A percentile compares a stretch with the other conserved stretches of the same genome.
phyloP scores from a whole-genome alignment of 2,113 vertebrate species.

The Bos taurus region ARS-UCD2.0 NC_037332.1:41235501-41236000 shows the following conservation, averaged over 20 bases:
- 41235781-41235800: neutral
- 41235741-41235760: neutral
- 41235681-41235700: neutral
- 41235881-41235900: neutral
- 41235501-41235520: neutral
- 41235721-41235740: neutral
- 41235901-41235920: neutral
- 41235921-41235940: neutral
- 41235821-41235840: neutral
- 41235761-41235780: neutral
- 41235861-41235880: neutral
- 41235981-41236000: neutral
- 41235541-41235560: neutral
- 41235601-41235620: neutral
- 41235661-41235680: neutral
- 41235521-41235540: neutral
- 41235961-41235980: neutral
- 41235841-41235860: neutral
- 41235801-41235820: neutral
- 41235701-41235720: neutral
- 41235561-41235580: neutral
- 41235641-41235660: neutral
- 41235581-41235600: neutral
- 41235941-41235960: neutral
- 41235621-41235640: neutral